These are phyloP conservation scores for Oreonectes daqikongensis DNA, from an alignment of 2,797 vertebrate species.

Conservation along the genomic window DNA sequence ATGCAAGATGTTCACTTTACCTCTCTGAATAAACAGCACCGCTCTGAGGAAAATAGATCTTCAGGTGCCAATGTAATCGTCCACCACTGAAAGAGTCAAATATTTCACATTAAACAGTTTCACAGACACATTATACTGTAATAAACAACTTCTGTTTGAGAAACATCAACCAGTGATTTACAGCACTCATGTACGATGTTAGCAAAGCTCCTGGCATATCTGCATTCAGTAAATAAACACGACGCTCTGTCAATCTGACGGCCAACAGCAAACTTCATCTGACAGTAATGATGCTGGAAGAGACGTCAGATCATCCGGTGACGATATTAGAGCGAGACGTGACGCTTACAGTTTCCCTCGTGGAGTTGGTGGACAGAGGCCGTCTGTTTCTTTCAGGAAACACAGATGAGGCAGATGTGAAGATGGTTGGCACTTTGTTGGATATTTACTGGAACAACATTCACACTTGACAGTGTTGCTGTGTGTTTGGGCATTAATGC, in stretches of 20 bases:
- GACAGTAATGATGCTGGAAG: background rate
- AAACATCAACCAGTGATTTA: background rate
- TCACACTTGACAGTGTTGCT: background rate
- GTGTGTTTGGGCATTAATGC: background rate
- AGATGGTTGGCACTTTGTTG: background rate
- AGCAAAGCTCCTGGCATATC: too few relatives aligned
- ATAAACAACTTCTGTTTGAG: background rate
- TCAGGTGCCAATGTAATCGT: slow-evolving; percentile 89
- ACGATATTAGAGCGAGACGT: background rate
- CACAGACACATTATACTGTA: background rate
- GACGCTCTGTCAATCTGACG: background rate
- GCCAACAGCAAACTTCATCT: background rate
- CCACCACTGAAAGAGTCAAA: slow-evolving; percentile 76
- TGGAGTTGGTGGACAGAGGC: background rate
- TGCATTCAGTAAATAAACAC: background rate
- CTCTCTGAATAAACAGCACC: slow-evolving; percentile 82
- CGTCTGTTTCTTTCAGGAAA: background rate
- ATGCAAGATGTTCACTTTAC: slow-evolving; percentile 22
- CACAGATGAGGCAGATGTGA: too few relatives aligned
- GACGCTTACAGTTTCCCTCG: background rate
- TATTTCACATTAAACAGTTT: background rate
- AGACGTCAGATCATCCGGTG: background rate
- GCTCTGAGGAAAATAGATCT: slow-evolving; percentile 90
- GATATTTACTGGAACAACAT: slow-evolving; percentile 22
- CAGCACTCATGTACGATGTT: too few relatives aligned